Evolutionary conservation across 2,888 invertebrate genomes (phyloP), one percentile per base, ranked within the genome.

Genomic region (Phlogophora meticulosa): DNA sequence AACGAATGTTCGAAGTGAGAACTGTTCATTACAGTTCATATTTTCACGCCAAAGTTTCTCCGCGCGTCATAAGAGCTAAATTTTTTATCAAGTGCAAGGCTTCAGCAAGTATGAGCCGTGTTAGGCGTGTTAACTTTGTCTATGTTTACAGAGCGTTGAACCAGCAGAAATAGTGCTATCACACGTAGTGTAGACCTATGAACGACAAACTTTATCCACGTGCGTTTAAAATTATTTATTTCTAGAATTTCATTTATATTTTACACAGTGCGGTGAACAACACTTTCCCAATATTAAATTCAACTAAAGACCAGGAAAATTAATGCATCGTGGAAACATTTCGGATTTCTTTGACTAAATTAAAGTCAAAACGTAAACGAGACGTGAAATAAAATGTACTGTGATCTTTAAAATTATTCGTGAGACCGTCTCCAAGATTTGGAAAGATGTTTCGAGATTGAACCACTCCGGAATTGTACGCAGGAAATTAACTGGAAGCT

Each of bases 401-500:
- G 40, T 49, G 32, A 46, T 63, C 2, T 51, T 69, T 34, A 49
- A 63, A 74, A 56, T 49, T 11, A 59, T 51, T 66, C 40, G 43
- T 15, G 15, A 4, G 53, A 28, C n/a, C 24, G 20, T 32, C 34
- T 53, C 32, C 48, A 56, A 84, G 64, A 81, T 86, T 86, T 77
- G 69, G 72, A 73, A 79, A 81, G 80, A 82, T 84, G 80, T 87
- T 89, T 85, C 81, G 80, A 86, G 86, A 88, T 83, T 83, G 80
- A 68, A 65, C 58, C 73, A 74, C 76, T 72, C 78, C 80, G 84
- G 87, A 87, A 86, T 88, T 84, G 85, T 88, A 88, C 73, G 83
- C 86, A 86, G 93, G 91, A 93, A 93, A 92, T 93, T 86, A 91
- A 89, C 88, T 89, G 88, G 90, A 90, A 89, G 87, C 85, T 79